Percentiles rank a stretch among this genome's conserved stretches.
Evolutionary conservation across 2,113 vertebrate species (phyloP).

Genomic region (Cephalopterus ornatus): DNA sequence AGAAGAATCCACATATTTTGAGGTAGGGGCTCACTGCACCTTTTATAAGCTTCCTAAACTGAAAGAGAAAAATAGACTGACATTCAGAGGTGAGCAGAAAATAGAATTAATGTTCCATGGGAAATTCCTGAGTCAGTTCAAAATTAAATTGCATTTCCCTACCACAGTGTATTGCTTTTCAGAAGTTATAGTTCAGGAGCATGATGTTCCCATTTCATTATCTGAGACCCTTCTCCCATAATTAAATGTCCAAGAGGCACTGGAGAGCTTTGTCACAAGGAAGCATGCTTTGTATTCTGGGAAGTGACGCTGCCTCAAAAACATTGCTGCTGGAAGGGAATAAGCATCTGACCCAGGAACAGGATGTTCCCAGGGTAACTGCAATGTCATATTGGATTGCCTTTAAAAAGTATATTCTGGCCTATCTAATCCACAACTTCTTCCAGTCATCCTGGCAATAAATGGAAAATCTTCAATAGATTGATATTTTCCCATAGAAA

Average conservation of each 20-base stretch:
- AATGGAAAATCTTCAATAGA: not conserved
- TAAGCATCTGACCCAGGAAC: not conserved
- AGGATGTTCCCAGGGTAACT: not conserved
- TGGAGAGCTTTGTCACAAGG: constrained; percentile 3
- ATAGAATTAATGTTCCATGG: constrained; percentile 62
- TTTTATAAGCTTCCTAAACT: constrained; percentile 36
- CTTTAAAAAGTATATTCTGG: not conserved
- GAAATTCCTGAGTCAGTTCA: constrained; percentile 63
- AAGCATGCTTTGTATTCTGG: constrained; percentile 7
- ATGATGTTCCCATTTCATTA: constrained; percentile 51
- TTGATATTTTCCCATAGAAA: not conserved
- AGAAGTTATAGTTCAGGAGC: constrained; percentile 47
- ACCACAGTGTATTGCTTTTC: constrained; percentile 40
- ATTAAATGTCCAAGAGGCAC: constrained; percentile 41
- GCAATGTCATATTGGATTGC: not conserved
- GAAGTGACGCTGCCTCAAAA: not conserved
- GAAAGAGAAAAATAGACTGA: constrained; percentile 35
- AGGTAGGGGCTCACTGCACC: not conserved
- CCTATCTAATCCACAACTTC: not conserved
- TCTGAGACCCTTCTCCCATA: constrained; percentile 45
- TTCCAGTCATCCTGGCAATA: not conserved
- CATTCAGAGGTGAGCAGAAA: constrained; percentile 59
- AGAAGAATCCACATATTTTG: not conserved
- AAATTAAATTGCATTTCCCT: constrained; percentile 63
- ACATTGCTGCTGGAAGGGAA: not conserved